phyloP scores from a whole-genome alignment of 2,113 vertebrate genomes.

The Chinchilla lanigera region DNA sequence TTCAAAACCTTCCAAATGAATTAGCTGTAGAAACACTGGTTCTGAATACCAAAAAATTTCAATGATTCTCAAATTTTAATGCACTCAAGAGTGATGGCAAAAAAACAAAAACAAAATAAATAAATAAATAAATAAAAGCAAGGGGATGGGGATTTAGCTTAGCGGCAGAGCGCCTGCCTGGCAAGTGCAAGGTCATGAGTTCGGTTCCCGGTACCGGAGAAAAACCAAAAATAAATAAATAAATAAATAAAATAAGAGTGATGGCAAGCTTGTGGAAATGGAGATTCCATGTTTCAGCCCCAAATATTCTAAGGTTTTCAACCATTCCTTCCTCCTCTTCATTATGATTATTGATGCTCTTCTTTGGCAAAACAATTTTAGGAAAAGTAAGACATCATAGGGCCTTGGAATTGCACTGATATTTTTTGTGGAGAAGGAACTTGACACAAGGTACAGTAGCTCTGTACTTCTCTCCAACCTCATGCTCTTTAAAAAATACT shows the following conservation, averaged over 20 bases:
- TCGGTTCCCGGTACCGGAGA: too few species aligned
- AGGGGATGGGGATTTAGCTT: too few species aligned
- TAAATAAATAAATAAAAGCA: too few species aligned
- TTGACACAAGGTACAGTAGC: background rate
- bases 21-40: background rate
- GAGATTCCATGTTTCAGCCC: background rate
- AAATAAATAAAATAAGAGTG: too few species aligned
- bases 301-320: conserved; percentile 3
- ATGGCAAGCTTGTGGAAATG: background rate
- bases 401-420: background rate
- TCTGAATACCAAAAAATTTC: conserved; percentile 26
- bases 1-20: conserved; percentile 16
- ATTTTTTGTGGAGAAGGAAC: background rate
- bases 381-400: background rate
- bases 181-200: too few species aligned
- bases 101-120: too few species aligned
- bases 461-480: background rate
- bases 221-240: too few species aligned
- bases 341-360: background rate
- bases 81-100: background rate
- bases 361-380: background rate
- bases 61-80: background rate
- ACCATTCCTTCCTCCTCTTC: background rate
- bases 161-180: too few species aligned
- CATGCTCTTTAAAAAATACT: background rate